These are phyloP conservation scores for Kradibia gibbosae DNA, from an alignment of 1,140 invertebrate genomes.

Conservation along the genomic window DNA sequence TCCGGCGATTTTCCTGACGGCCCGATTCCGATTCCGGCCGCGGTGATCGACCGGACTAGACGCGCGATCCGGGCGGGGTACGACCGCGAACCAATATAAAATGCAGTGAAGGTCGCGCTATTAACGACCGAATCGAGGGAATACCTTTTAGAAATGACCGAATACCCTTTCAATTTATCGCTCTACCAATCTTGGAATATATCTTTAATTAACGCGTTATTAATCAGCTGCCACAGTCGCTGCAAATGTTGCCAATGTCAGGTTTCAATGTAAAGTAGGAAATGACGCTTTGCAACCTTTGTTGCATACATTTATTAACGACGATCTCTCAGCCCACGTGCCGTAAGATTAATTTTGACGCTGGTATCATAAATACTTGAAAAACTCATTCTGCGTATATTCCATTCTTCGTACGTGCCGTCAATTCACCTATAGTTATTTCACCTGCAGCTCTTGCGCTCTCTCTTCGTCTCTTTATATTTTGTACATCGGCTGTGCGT, in stretches of 20 bases:
- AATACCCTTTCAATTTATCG: slow-evolving; percentile 24
- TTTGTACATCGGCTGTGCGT: not conserved
- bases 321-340: slow-evolving; percentile 32
- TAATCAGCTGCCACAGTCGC: not conserved
- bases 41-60: not conserved
- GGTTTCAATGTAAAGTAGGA: slow-evolving; percentile 3
- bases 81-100: not conserved
- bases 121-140: not conserved
- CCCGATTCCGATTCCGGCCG: not conserved
- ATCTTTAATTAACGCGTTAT: not conserved
- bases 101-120: slow-evolving; percentile 7
- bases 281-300: slow-evolving; percentile 1
- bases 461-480: not conserved
- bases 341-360: slow-evolving; percentile 34
- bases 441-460: not conserved
- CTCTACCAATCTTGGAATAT: slow-evolving; percentile 11
- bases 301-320: slow-evolving; percentile 8
- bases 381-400: slow-evolving; percentile 35
- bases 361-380: slow-evolving; percentile 10
- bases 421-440: no score
- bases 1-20: no score
- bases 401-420: not conserved
- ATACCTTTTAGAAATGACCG: not conserved
- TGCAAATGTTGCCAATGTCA: no score
- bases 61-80: not conserved